Evolutionary conservation across 2,113 vertebrate genomes (phyloP).

Genomic region (Sapajus apella): DNA sequence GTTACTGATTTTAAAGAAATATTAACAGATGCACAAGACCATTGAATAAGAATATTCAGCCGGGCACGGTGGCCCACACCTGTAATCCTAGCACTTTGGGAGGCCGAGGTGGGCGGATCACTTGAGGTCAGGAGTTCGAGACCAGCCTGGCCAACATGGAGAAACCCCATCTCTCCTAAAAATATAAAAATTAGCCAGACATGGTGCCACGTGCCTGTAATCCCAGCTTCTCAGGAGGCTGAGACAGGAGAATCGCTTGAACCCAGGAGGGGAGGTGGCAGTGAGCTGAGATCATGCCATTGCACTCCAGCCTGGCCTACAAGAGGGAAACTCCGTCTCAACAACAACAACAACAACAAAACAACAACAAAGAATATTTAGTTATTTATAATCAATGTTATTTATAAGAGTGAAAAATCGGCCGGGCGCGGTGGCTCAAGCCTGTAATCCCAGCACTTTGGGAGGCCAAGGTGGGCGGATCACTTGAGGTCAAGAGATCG

Average conservation of each 20-base stretch:
- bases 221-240: not conserved
- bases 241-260: not conserved
- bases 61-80: too few species aligned
- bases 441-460: too few species aligned
- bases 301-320: not conserved
- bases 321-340: not conserved
- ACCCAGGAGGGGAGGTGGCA: not conserved
- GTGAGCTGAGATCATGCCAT: not conserved
- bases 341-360: too few species aligned
- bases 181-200: not conserved
- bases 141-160: not conserved
- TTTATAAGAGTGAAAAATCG: not conserved
- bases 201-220: not conserved
- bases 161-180: not conserved
- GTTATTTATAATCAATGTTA: not conserved
- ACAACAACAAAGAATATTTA: not conserved
- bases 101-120: not conserved
- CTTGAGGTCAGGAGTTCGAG: not conserved
- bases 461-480: too few species aligned
- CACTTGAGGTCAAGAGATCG: too few species aligned
- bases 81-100: not conserved
- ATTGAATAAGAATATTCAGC: not conserved
- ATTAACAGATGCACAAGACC: not conserved
- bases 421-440: too few species aligned
- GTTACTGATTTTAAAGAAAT: not conserved